Evolutionary conservation across 2,888 invertebrate species (phyloP).

Genomic region (Junonia oenone): DNA sequence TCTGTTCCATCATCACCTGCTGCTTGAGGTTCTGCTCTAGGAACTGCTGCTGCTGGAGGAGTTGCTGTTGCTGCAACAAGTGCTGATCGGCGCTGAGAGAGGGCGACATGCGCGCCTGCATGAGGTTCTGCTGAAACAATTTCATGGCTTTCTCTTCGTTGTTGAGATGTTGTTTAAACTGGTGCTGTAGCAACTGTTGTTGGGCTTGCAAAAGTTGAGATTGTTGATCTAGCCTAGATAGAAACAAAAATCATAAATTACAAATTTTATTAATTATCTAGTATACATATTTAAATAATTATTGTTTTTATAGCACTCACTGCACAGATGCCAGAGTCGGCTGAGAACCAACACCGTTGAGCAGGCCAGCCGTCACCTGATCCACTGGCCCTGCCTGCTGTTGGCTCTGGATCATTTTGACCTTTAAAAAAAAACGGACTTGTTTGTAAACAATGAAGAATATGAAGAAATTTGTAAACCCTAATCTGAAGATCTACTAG

Average conservation of each 20-base stretch:
- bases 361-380: conserved; percentile 55
- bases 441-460: too few species aligned
- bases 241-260: too few species aligned
- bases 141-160: conserved; percentile 77
- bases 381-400: conserved; percentile 62
- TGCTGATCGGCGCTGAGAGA: conserved; percentile 50
- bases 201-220: conserved; percentile 67
- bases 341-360: conserved; percentile 66
- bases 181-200: conserved; percentile 73
- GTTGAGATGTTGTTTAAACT: conserved; percentile 74
- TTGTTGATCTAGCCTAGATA: conserved; percentile 63
- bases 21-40: conserved; percentile 59
- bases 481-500: too few species aligned
- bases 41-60: conserved; percentile 37
- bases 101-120: conserved; percentile 73
- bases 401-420: conserved; percentile 72
- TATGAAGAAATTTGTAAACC: too few species aligned
- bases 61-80: conserved; percentile 48
- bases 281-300: not conserved
- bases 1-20: conserved; percentile 70
- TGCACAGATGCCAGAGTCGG: conserved; percentile 53
- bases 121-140: conserved; percentile 78
- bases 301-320: conserved; percentile 47
- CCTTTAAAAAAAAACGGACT: conserved; percentile 44
- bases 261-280: too few species aligned